Conservation (phyloP, 2,113 vertebrate species). For the Anoura caudifer region DNA sequence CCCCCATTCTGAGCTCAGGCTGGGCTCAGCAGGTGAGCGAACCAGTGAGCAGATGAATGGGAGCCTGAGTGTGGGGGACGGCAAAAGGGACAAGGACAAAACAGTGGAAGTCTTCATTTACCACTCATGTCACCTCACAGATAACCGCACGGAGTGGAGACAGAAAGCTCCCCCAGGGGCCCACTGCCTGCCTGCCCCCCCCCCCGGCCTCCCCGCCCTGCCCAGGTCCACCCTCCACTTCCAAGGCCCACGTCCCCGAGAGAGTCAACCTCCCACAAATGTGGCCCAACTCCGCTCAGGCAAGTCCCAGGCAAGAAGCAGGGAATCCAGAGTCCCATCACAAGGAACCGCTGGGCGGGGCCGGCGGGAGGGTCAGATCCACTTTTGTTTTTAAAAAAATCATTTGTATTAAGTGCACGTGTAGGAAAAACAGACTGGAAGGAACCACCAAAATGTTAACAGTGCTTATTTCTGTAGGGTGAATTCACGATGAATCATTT, state of each 20-base stretch:
- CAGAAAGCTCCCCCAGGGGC: accelerated
- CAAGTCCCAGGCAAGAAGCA: accelerated
- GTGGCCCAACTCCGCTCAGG: accelerated
- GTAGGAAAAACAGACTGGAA: not conserved
- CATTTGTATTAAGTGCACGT: not conserved
- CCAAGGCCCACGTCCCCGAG: not conserved
- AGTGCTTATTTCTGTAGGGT: not conserved
- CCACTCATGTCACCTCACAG: accelerated
- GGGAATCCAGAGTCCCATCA: accelerated
- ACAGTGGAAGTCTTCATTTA: accelerated
- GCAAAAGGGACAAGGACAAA: accelerated
- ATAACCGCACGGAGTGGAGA: accelerated
- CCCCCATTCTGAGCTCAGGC: not conserved
- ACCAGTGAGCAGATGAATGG: accelerated
- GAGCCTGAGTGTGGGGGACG: not conserved
- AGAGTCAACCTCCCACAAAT: accelerated
- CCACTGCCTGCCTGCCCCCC: accelerated
- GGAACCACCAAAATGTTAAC: not conserved
- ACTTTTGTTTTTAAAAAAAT: not conserved
- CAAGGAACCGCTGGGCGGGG: accelerated
- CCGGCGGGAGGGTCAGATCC: too few species aligned
- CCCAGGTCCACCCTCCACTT: not conserved
- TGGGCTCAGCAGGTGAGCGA: accelerated
- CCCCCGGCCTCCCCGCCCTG: accelerated
- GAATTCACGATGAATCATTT: accelerated